phyloP scores from a whole-genome alignment of 2,113 vertebrate species.

The Ciconia boyciana region DNA sequence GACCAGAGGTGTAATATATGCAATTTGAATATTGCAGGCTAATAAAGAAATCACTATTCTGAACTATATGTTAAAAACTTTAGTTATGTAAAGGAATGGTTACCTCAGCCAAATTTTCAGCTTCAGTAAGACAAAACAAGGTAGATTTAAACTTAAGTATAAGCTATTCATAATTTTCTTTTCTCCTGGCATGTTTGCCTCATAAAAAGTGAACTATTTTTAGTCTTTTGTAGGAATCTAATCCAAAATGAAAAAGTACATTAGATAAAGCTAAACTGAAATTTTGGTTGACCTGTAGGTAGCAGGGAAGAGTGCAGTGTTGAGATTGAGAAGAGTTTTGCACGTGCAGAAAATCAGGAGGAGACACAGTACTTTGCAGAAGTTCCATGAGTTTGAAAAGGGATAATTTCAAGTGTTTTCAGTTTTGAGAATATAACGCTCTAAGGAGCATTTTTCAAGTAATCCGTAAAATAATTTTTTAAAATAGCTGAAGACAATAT shows the following conservation, averaged over 20 bases:
- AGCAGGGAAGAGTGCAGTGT: accelerated
- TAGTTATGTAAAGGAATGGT: neutral
- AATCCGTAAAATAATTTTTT: neutral
- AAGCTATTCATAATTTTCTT: neutral
- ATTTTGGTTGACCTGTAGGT: neutral
- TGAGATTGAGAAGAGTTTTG: neutral
- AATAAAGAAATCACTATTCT: neutral
- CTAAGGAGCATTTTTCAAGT: neutral
- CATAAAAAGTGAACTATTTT: neutral
- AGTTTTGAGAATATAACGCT: neutral
- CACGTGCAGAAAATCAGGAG: neutral
- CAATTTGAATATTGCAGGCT: neutral
- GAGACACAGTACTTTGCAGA: neutral
- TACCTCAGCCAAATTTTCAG: neutral
- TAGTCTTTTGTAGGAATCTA: neutral
- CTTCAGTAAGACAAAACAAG: neutral
- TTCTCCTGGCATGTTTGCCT: neutral
- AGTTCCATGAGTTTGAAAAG: neutral
- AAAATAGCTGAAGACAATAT: neutral
- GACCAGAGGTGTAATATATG: neutral
- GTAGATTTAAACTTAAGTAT: neutral
- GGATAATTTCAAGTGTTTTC: neutral
- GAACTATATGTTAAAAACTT: neutral
- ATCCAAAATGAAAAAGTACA: neutral
- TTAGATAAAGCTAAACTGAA: neutral